phyloP scores from a whole-genome alignment of 30 jellyfish, hydroid and myxozoan genomes.

The Catostylus mosaicus region DNA sequence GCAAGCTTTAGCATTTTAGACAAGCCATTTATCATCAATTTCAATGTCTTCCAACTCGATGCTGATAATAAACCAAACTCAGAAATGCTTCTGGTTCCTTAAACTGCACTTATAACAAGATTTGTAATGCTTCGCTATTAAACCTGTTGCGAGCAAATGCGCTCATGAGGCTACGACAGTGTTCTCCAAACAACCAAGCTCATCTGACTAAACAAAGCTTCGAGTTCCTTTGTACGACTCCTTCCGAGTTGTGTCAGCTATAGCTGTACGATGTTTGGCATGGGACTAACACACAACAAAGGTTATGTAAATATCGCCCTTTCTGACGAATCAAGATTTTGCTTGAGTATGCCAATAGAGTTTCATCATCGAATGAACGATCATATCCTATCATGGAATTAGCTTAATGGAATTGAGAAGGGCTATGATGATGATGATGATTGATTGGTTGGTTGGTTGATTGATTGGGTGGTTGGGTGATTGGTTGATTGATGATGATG shows the following conservation, averaged over 20 bases:
- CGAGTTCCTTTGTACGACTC: constrained; percentile 33
- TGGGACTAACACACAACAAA: constrained; percentile 47
- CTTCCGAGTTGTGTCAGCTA: constrained; percentile 66
- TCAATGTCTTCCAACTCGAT: not conserved
- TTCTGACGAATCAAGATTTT: constrained; percentile 40
- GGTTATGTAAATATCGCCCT: constrained; percentile 50
- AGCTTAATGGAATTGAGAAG: not conserved
- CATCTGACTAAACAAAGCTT: constrained; percentile 49
- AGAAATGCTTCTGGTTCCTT: too few species aligned
- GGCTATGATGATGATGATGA: not conserved
- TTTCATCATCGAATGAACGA: not conserved
- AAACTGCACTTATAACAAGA: too few species aligned
- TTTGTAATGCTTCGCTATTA: too few species aligned
- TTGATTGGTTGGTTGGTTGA: too few species aligned
- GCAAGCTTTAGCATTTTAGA: constrained; percentile 15
- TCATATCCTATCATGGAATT: not conserved
- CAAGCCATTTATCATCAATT: not conserved
- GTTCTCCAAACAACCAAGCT: constrained; percentile 26
- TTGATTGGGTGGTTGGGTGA: too few species aligned
- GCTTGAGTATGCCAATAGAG: constrained; percentile 5
- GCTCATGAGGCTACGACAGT: not conserved
- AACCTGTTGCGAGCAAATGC: not conserved
- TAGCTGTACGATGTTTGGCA: constrained; percentile 50
- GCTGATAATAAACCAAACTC: too few species aligned
- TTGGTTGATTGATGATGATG: not conserved